These are phyloP conservation scores for Oryzias sinensis DNA, from an alignment of 2,797 vertebrate species.

Conservation along the genomic window DNA sequence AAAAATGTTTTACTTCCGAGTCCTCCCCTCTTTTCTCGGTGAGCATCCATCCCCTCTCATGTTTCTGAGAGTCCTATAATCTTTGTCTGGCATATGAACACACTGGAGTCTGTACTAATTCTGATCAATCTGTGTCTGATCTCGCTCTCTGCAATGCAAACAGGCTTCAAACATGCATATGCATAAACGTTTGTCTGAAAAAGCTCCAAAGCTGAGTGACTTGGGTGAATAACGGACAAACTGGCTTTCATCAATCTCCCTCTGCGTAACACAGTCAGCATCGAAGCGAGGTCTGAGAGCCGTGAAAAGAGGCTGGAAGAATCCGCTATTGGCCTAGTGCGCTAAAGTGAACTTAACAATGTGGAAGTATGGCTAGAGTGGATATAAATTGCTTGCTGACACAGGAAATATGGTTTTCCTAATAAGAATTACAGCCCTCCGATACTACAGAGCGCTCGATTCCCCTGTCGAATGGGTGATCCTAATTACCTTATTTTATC, in stretches of 20 bases:
- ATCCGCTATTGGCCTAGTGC: slow-evolving; percentile 53
- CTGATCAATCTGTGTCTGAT: slow-evolving; percentile 34
- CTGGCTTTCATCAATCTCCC: slow-evolving; percentile 33
- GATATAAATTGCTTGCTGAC: slow-evolving; percentile 44
- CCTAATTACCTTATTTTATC: slow-evolving; percentile 10
- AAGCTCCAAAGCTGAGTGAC: slow-evolving; percentile 43
- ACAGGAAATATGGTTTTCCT: slow-evolving; percentile 33
- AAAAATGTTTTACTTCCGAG: slow-evolving; percentile 35
- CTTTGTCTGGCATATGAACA: slow-evolving; percentile 7
- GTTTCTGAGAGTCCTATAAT: slow-evolving; percentile 35
- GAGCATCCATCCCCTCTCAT: slow-evolving; percentile 17
- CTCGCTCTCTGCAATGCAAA: slow-evolving; percentile 23
- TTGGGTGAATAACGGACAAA: slow-evolving; percentile 29
- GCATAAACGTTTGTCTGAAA: slow-evolving; percentile 35
- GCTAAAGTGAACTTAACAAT: slow-evolving; percentile 59
- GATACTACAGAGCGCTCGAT: slow-evolving; percentile 7
- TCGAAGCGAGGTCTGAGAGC: slow-evolving; percentile 39
- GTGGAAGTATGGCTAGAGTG: slow-evolving; percentile 58
- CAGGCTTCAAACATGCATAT: slow-evolving; percentile 36
- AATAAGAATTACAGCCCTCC: slow-evolving; percentile 22
- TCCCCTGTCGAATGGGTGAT: slow-evolving; percentile 28
- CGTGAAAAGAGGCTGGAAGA: slow-evolving; percentile 45
- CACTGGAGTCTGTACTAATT: slow-evolving; percentile 18
- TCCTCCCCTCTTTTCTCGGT: slow-evolving; percentile 16
- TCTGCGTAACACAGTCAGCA: slow-evolving; percentile 54